Evolutionary conservation across 2,888 invertebrate species (phyloP), one percentile per base, ranked within the genome.

Genomic region (Netelia melanura): DNA sequence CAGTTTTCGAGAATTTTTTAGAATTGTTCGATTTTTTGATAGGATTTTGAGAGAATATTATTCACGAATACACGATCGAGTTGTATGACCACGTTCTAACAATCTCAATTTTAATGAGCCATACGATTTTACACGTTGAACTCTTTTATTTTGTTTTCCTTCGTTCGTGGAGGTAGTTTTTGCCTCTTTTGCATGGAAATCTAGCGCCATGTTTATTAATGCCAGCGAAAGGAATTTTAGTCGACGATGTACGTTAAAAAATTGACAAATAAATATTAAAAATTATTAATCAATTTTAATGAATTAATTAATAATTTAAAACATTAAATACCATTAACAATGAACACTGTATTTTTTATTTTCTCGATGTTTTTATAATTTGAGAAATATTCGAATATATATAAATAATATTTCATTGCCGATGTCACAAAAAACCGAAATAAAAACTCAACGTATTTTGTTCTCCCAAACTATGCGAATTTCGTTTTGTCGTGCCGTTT

Each of bases 61-160:
- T 81, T 61, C 30, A 3, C 1, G 14, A 62, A 10, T 62, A 52
- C 23, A 68, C 75, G 70, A 48, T 62, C 64, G 79, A 70, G 43
- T 64, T 70, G 68, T 75, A 70, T 70, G 83, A 80, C 83, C 83
- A 75, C 83, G 79, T 83, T 83, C 68, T 71, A 52, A 83, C 75
- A 79, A 71, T 58, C 61, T 14, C 70, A 23, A 58, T 58, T 70
- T 70, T 75, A 75, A 83, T 68, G 68, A 71, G 58, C 3, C 30
- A 30, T 30, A 30, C 30, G 3, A 30, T 30, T 3, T 58, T 58
- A 58, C 68, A 64, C 75, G 70, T 52, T 54, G 23, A 21, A 17
- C 65, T 65, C 67, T 72, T 52, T 11, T 72, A 43, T 72, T 23
- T 23, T 21, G 14, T 68, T 58, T n/a, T 61, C 54, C 43, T 48